Evolutionary conservation across 2,888 invertebrate species (phyloP).

Genomic region (Cancer borealis): DNA sequence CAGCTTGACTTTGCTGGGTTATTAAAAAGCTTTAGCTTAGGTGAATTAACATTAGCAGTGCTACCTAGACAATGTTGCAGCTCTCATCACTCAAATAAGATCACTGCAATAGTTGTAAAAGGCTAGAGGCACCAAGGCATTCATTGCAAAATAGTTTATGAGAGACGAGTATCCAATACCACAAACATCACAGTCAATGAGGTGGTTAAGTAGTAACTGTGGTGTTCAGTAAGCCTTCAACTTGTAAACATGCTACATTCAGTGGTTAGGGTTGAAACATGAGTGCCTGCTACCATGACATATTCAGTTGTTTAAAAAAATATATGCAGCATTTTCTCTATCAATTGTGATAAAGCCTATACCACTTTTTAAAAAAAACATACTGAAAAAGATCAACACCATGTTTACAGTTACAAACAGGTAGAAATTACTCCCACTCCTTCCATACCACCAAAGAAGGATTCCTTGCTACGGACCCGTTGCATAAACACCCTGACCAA

Average conservation of each 20-base stretch:
- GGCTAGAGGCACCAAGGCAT: conserved; percentile 71
- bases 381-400: conserved; percentile 12
- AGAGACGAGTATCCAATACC: conserved; percentile 57
- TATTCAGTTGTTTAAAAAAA: conserved; percentile 15
- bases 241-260: conserved; percentile 62
- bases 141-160: conserved; percentile 64
- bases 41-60: conserved; percentile 44
- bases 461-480: conserved; percentile 45
- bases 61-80: conserved; percentile 56
- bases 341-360: background rate
- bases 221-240: conserved; percentile 65
- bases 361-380: background rate
- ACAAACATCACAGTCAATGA: conserved; percentile 67
- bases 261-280: conserved; percentile 42
- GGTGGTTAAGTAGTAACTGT: conserved; percentile 70
- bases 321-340: background rate
- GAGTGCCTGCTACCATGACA: conserved; percentile 35
- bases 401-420: conserved; percentile 39
- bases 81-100: conserved; percentile 50
- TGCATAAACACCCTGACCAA: conserved; percentile 54
- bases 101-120: conserved; percentile 56
- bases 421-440: conserved; percentile 47
- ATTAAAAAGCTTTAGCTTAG: conserved; percentile 53
- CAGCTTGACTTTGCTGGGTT: conserved; percentile 39
- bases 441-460: conserved; percentile 47